Base-by-base conservation (phyloP, 2,888 invertebrate genomes). In the Molorchus minor region DNA sequence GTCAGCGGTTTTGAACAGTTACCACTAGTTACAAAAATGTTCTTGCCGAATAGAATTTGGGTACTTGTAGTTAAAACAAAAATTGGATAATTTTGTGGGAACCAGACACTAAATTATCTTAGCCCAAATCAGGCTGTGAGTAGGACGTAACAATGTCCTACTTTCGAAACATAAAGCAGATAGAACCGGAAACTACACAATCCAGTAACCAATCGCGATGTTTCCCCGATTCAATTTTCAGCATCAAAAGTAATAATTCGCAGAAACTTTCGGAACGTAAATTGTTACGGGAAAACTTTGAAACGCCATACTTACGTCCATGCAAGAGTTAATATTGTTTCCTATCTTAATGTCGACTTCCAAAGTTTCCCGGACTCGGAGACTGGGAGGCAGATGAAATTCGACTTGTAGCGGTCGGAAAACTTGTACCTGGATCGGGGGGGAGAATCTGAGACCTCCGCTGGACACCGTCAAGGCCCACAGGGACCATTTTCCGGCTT, bases 311-410 rank as follows among this genome's bases (percentile, higher is more conserved):
- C 87, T 87, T 75, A 88, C 88, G 74, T 88, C 88, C 84, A 88
- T 86, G 77, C 88, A 88, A 58, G 87, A 86, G 72, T 88, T 87
- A 70, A 88, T 84, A 62, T 87, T 87, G 71, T 88, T 88, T 0
- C 85, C 87, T 57, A 88, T 88, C 77, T 87, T 87, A 65, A 88
- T 87, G 68, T 88, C 88, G n/a, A 88, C 86, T 73, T 88, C 87
- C 0, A 87, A 83, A 0, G 86, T 85, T 74, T 88, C 88, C 0
- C 88, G 84, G 7, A 87, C 87, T 65, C 85, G 83, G 69, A 88
- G 74, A 1, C 84, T 85, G 0, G 84, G 82, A 2, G 88, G 88
- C 3, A 87, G 78, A 0, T 83, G 79, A 73, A 88, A 87, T 76
- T 87, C 86, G 58, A 87, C 83, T 67, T 87, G 86, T 7, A 88